Base-by-base conservation (phyloP, 2,797 vertebrate genomes). In the Prunella strophiata region DNA sequence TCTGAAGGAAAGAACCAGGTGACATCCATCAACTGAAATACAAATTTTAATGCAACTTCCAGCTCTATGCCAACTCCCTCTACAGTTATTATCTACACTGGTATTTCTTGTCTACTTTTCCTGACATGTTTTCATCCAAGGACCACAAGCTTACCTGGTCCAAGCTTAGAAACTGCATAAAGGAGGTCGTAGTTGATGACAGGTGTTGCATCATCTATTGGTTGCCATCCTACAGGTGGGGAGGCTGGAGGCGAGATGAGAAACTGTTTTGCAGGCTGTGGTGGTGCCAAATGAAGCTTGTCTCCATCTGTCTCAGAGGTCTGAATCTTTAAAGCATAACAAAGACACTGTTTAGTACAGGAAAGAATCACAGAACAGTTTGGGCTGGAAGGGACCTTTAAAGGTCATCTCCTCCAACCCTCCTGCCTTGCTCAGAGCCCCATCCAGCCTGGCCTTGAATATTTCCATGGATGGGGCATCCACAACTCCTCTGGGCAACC, bases 121-220 rank as follows among this genome's bases (percentile, higher is more conserved):
- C 45, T 61, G 76, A 79, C 47, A 15, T 3, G 4, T 74, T 92
- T 88, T 82, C 73, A 86, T 16, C 54, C 18, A 21, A 51, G 50
- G 81, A 40, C 40, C 45, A 4, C 22, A 18, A 65, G 26, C 75
- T 98, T 96, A 99, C 98, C 98, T 97, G 98, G 98, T 89, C 98
- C 98, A 80, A 98, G 97, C 94, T 98, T 98, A 65, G 98, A 98
- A 84, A 98, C 98, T 5, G 98, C 98, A 21, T 98, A 99, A 73
- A 99, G 98, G 76, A 99, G 98, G 97, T 99, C 98, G 1, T 98
- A 99, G 97, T 99, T 98, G 96, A 98, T 98, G 93, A 99, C 98
- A 8, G 98, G 98, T 5, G 98, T 98, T 88, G 98, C 98, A 48
- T 99, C 98, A 9, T 98, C 98, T 74, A 98, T 98, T 55, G 98